Evolutionary conservation across 2,797 vertebrate genomes (phyloP).

Genomic region (Caiman crocodilus): DNA sequence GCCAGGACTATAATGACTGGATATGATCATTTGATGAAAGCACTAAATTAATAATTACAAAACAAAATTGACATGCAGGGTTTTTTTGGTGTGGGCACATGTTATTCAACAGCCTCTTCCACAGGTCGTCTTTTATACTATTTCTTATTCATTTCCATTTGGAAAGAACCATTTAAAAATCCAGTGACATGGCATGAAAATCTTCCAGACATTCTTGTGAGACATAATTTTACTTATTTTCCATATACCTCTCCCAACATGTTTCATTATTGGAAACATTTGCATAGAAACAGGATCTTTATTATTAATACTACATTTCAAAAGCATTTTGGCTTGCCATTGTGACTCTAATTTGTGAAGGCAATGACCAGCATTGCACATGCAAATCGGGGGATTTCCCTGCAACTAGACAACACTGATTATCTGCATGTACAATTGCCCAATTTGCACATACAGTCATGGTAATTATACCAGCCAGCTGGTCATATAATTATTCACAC

Average conservation of each 20-base stretch:
- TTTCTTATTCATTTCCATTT: slow-evolving; percentile 23
- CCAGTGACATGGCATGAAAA: slow-evolving; percentile 14
- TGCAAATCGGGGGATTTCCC: background rate
- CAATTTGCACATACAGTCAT: slow-evolving; percentile 10
- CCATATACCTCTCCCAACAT: background rate
- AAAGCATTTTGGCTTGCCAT: background rate
- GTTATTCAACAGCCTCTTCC: background rate
- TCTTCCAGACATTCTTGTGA: slow-evolving; percentile 43
- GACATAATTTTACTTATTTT: slow-evolving; percentile 21
- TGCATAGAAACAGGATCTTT: background rate
- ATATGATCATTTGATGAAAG: slow-evolving; percentile 8
- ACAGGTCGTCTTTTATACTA: background rate
- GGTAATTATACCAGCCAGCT: background rate
- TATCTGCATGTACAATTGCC: background rate
- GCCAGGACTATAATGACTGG: background rate
- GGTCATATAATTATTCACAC: slow-evolving; percentile 4
- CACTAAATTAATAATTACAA: background rate
- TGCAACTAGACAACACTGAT: background rate
- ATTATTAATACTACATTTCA: background rate
- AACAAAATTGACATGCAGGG: background rate
- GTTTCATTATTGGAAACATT: background rate
- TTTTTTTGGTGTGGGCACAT: background rate
- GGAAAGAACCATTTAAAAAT: slow-evolving; percentile 2
- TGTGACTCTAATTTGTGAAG: background rate
- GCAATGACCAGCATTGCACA: background rate